Base-by-base conservation (phyloP, 2,888 invertebrate genomes). In the Tridacna gigas region DNA sequence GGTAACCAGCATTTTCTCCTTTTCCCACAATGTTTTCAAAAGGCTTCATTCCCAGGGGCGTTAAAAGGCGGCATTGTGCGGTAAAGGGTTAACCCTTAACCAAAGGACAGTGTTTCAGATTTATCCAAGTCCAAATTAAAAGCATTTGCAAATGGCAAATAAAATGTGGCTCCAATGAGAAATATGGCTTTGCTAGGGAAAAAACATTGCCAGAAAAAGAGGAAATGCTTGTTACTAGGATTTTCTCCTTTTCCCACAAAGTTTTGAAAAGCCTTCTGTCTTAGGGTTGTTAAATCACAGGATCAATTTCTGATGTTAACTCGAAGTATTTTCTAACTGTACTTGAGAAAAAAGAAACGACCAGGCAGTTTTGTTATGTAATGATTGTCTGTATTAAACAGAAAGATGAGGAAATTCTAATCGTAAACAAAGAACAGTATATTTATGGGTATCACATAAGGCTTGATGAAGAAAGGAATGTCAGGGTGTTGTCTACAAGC, bases 371-470 rank as follows among this genome's bases (percentile, higher is more conserved):
- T 7, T 37, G 37, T 1, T n/a, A 3, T n/a, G 63, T 22, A 13
- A 20, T 25, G 25, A 22, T 65, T 56, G 11, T 22, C 37, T 48
- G 13, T 65, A n/a, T 5, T 79, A 37, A 48, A 22, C 63, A 76
- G 80, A 45, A 65, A 22, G 28, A 67, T 66, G 79, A 67, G 25
- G 66, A 79, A 20, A 60, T 79, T 22, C 22, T 79, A 9, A 22
- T 74, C 12, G 74, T 48, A 4, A 74, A 66, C 18, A 79, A 74
- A 47, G 66, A 79, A 22, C 65, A 74, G 4, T 74, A 67, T 47
- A 75, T 75, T 13, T 45, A 71, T 71, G 71, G 71, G 22, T 71
- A 25, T 51, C 71, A 71, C 3, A 22, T 71, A 3, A 48, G 47
- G 48, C n/a, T 51, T 22, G 47, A 45, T 15, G 71, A 71, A 3